Base-by-base conservation (phyloP, 2,113 vertebrate genomes). In the Opisthocomus hoazin region DNA sequence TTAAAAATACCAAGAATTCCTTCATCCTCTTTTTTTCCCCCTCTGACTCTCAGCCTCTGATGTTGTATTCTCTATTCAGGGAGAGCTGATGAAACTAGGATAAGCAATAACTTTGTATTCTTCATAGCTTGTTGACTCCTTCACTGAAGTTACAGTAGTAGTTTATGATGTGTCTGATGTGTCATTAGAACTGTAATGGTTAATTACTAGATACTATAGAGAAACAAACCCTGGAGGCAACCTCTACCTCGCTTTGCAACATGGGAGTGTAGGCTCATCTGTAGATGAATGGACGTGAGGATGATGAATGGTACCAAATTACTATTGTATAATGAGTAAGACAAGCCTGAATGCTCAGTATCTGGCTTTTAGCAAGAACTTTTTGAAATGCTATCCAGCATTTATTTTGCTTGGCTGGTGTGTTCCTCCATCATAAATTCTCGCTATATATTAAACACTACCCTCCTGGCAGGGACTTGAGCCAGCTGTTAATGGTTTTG, bases 401-500 rank as follows among this genome's bases (percentile, higher is more conserved):
- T 82, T 92, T 93, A 68, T 69, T 92, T 94, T 79, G 20, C 24
- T 92, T 95, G 58, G 29, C 45, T 80, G 17, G 8, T 78, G 48
- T 57, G 22, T 88, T 83, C 80, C 75, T 94, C 34, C 87, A 46
- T 68, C 93, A 36, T 69, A 95, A 90, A 90, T 93, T 91, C 45
- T 74, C 19, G 70, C 43, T 77, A 8, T 74, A 11, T 85, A 75
- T 89, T 94, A 96, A 93, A 76, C 54, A 81, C 90, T 93, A 48
- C n/a, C 66, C 66, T 93, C 24, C 87, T 97, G 89, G 85, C 76
- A 95, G 75, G 60, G 26, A 81, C 58, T 81, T 85, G 81, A 90
- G 90, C 60, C 91, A 97, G 93, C 89, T 96, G 76, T 73, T 97
- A 90, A 95, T 64, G 45, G 89, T 90, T 97, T 94, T 92, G 81